Base-by-base conservation (phyloP, 2,888 invertebrate species). In the Dryococelus australis region DNA sequence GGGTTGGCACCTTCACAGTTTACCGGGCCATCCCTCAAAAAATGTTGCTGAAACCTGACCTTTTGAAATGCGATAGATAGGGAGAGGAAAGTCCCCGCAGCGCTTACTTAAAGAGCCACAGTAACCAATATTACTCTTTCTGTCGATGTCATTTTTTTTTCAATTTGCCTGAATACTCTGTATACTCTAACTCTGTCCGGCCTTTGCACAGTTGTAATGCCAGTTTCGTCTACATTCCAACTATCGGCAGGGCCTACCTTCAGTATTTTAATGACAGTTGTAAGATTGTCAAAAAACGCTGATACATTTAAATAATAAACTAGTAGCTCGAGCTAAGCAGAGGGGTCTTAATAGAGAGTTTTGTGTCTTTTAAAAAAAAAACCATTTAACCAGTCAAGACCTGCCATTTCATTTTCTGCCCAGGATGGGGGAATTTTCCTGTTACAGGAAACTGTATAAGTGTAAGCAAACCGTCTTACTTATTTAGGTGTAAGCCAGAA, bases 251-350 rank as follows among this genome's bases (percentile, higher is more conserved):
- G 26, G 16, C 8, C 16, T 78, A 87, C 51, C 5, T 87, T 85
- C 27, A 47, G 79, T 43, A 26, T n/a, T 16, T 87, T 81, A 28
- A 87, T 80, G 16, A 87, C 87, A 24, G 24, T 10, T 26, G 26
- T 43, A 20, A 88, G 81, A 83, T 88, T 88, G 27, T 87, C 65
- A n/a, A 94, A 93, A 80, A 94, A 94, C 0, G 94, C 94, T 88
- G 94, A 92, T 85, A 94, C 92, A 88, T 90, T 91, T 16, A 79
- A 86, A 84, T 87, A 51, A 86, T 91, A 91, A 91, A 84, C 88
- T 89, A 6, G 90, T 89, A 0, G 89, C 90, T 86, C 91, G 80
- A 20, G 91, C 89, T 26, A 91, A 87, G 84, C 91, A n/a, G n/a
- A n/a, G n/a, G n/a, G n/a, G n/a, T n/a, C n/a, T n/a, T 91, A 0